Conservation (phyloP, 2,797 vertebrate species). For the Pseudotriccus pelzelni region DNA sequence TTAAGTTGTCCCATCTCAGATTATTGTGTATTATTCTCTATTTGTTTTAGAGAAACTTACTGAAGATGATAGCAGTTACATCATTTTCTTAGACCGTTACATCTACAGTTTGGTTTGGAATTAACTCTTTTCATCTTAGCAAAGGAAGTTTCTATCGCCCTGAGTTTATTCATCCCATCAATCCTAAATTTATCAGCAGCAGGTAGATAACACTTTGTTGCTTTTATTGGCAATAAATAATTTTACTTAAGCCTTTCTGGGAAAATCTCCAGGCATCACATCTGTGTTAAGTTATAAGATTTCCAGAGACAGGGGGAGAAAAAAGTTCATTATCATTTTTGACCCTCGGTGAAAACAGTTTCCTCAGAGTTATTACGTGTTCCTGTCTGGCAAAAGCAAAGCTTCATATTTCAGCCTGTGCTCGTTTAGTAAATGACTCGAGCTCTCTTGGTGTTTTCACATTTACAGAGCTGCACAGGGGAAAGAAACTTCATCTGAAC, state of each 20-base stretch:
- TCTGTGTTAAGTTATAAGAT: not conserved
- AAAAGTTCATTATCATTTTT: constrained; percentile 12
- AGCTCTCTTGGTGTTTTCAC: not conserved
- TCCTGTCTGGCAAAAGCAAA: not conserved
- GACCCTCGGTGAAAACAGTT: not conserved
- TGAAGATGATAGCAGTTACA: not conserved
- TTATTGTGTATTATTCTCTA: not conserved
- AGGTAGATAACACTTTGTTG: not conserved
- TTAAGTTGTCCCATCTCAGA: not conserved
- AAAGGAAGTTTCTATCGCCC: not conserved
- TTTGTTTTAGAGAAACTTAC: not conserved
- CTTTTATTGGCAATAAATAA: not conserved
- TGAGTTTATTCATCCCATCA: not conserved
- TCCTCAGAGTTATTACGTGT: not conserved
- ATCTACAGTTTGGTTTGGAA: not conserved
- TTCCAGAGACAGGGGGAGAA: not conserved
- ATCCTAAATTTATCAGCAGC: not conserved
- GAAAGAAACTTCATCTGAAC: constrained; percentile 3
- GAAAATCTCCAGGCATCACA: not conserved
- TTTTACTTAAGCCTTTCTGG: not conserved
- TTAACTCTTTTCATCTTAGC: not conserved
- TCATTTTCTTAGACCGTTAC: not conserved
- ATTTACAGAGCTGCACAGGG: not conserved
- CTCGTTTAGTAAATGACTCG: not conserved
- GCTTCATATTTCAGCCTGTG: not conserved